phyloP scores from a whole-genome alignment of 2,797 vertebrate genomes.

The Acropternis orthonyx region DNA sequence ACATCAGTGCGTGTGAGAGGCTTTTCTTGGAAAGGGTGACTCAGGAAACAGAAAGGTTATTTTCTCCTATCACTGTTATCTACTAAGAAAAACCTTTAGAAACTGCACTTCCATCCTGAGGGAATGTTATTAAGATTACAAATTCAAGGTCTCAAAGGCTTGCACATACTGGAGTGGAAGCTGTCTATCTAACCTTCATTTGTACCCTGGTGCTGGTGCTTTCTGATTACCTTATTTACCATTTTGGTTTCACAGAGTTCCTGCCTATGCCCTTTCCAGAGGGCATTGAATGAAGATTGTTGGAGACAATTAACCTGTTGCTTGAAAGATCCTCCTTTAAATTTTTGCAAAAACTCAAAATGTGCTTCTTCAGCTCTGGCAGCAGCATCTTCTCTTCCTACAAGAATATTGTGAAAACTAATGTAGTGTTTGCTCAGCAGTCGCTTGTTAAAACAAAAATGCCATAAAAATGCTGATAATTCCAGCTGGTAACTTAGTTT shows the following conservation, averaged over 20 bases:
- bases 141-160: not conserved
- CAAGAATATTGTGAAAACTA: not conserved
- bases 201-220: not conserved
- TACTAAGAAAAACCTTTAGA: not conserved
- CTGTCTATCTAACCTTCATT: slow-evolving; percentile 35
- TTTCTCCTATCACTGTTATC: not conserved
- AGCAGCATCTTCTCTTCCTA: not conserved
- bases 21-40: slow-evolving; percentile 6
- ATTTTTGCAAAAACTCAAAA: not conserved
- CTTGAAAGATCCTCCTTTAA: not conserved
- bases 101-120: not conserved
- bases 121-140: not conserved
- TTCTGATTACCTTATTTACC: slow-evolving; percentile 2
- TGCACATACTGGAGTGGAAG: not conserved
- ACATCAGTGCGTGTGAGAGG: not conserved
- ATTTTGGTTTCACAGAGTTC: not conserved
- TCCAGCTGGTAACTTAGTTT: not conserved
- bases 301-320: not conserved
- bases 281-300: not conserved
- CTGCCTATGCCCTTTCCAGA: not conserved
- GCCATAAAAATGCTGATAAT: not conserved
- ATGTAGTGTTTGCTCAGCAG: not conserved
- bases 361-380: not conserved
- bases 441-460: not conserved
- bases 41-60: not conserved